These are phyloP conservation scores for Watsonalla binaria DNA, from an alignment of 2,888 invertebrate species.

Conservation along the genomic window DNA sequence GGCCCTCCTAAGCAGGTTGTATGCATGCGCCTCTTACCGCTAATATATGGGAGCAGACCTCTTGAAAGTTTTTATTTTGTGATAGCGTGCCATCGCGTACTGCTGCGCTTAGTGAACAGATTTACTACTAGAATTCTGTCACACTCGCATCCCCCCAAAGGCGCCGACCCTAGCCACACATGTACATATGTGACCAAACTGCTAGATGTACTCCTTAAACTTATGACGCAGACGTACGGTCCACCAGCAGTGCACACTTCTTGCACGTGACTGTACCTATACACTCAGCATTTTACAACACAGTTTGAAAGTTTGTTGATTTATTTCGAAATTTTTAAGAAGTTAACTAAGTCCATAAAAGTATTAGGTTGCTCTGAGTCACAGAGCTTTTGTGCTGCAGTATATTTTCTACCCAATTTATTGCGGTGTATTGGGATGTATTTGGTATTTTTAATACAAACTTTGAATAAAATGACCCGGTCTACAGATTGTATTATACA, in stretches of 20 bases:
- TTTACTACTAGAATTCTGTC: conserved; percentile 60
- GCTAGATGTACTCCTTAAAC: conserved; percentile 1
- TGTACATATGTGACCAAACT: conserved; percentile 13
- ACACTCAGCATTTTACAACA: conserved; percentile 14
- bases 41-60: too few relatives aligned
- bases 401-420: conserved; percentile 5
- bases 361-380: conserved; percentile 18
- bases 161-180: conserved; percentile 17
- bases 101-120: conserved; percentile 28
- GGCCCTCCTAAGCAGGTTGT: too few relatives aligned
- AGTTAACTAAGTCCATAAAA: conserved; percentile 19
- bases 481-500: neutral
- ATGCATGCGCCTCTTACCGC: too few relatives aligned
- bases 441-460: neutral
- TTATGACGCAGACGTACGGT: neutral
- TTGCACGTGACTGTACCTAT: conserved; percentile 5
- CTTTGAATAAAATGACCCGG: too few relatives aligned
- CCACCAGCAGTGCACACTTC: conserved; percentile 1
- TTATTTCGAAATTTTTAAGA: conserved; percentile 43
- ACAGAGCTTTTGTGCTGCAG: conserved; percentile 13
- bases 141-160: conserved; percentile 31
- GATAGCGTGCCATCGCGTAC: conserved; percentile 33
- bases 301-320: conserved; percentile 31
- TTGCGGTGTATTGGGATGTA: neutral
- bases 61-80: too few relatives aligned